These are phyloP conservation scores for Piezodorus guildinii DNA, from an alignment of 1,140 invertebrate species.

Conservation along the genomic window DNA sequence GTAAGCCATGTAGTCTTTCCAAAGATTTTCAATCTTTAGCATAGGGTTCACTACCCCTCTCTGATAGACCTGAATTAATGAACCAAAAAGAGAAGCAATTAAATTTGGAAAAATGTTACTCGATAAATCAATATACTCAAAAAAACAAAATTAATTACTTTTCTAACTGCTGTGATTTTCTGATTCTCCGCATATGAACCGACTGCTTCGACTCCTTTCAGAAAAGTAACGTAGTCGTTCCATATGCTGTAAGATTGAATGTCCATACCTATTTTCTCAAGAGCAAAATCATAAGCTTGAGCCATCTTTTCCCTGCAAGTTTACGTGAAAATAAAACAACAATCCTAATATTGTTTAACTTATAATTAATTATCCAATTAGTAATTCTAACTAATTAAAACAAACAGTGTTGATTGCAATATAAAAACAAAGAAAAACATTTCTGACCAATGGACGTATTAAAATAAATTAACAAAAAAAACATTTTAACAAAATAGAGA, in stretches of 20 bases:
- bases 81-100: too few relatives aligned
- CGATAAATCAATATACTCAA: too few relatives aligned
- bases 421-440: too few relatives aligned
- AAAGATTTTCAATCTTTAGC: constrained; percentile 91
- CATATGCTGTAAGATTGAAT: constrained; percentile 91
- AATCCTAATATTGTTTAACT: not conserved
- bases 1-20: constrained; percentile 89
- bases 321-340: not conserved
- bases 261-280: constrained; percentile 98
- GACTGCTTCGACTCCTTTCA: constrained; percentile 94
- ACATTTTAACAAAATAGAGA: too few relatives aligned
- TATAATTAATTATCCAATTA: too few relatives aligned
- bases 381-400: too few relatives aligned
- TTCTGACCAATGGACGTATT: too few relatives aligned
- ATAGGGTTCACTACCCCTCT: constrained; percentile 92
- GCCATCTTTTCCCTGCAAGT: constrained; percentile 92
- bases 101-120: too few relatives aligned
- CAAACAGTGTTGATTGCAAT: too few relatives aligned
- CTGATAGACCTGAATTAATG: constrained; percentile 65
- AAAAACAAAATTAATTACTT: constrained; percentile 45
- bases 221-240: constrained; percentile 95
- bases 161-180: constrained; percentile 92
- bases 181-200: constrained; percentile 99
- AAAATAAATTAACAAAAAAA: too few relatives aligned
- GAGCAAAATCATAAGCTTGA: constrained; percentile 96